These are phyloP conservation scores for Rhinolophus ferrumequinum DNA, from an alignment of 2,113 vertebrate species.

Conservation along the genomic window DNA sequence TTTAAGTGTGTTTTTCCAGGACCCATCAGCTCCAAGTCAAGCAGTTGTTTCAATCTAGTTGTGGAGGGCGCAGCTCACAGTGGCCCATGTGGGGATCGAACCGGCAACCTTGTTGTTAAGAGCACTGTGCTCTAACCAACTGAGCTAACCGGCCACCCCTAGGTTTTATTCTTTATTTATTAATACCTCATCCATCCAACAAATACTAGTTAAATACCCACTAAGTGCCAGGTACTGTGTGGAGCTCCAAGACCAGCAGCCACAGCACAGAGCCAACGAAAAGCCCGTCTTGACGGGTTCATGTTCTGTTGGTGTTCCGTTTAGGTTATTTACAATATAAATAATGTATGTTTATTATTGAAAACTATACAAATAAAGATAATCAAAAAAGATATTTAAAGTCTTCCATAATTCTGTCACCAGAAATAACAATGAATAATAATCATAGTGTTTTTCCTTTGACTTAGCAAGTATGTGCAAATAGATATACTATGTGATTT, in stretches of 20 bases:
- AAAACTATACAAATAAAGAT: not conserved
- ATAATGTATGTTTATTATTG: not conserved
- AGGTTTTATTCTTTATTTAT: not conserved
- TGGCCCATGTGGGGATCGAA: no score
- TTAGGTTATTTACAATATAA: slow-evolving; percentile 7
- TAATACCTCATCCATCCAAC: not conserved
- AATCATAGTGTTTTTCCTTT: slow-evolving; percentile 19
- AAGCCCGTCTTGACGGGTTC: not conserved
- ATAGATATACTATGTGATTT: not conserved
- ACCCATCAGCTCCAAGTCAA: no score
- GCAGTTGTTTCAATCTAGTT: no score
- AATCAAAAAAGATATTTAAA: slow-evolving; percentile 25
- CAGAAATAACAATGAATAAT: slow-evolving; percentile 22
- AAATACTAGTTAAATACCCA: not conserved
- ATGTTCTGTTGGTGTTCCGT: not conserved
- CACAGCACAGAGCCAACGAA: not conserved
- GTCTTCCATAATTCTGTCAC: not conserved
- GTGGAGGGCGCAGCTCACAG: no score
- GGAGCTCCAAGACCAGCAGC: not conserved
- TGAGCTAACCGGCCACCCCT: not conserved
- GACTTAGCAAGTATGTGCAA: not conserved
- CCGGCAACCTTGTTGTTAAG: no score
- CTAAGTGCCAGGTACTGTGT: not conserved
- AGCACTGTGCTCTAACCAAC: no score
- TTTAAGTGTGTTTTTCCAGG: no score